Conservation (phyloP, 2,113 vertebrate genomes). For the Eidolon helvum region DNA sequence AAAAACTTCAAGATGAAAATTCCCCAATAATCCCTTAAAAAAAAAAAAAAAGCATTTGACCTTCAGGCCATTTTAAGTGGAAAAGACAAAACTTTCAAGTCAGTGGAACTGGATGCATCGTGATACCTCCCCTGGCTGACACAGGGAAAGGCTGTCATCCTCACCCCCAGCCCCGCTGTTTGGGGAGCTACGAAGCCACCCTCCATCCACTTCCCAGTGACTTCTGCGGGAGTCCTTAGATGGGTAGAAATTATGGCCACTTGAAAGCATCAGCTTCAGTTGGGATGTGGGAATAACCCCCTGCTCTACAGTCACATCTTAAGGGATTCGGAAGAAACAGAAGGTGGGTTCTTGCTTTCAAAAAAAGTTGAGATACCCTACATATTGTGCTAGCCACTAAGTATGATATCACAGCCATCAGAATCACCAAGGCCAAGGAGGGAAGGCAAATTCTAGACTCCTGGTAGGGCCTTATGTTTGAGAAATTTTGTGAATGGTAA, state of each 20-base stretch:
- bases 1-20: slow-evolving; percentile 22
- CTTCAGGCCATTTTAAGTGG: neutral
- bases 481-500: neutral
- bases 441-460: neutral
- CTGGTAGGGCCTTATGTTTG: neutral
- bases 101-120: neutral
- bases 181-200: neutral
- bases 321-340: neutral
- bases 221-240: neutral
- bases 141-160: neutral
- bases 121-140: neutral
- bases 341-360: neutral
- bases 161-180: neutral
- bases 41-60: neutral
- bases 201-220: neutral
- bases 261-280: neutral
- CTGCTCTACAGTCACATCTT: neutral
- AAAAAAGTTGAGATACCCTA: neutral
- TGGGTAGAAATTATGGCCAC: neutral
- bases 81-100: neutral
- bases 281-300: neutral
- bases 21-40: neutral
- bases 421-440: neutral
- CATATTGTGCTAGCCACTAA: neutral
- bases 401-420: neutral